Base-by-base conservation (phyloP, 92 coral and sea anemone genomes). In the Epizoanthus ramosus region DNA sequence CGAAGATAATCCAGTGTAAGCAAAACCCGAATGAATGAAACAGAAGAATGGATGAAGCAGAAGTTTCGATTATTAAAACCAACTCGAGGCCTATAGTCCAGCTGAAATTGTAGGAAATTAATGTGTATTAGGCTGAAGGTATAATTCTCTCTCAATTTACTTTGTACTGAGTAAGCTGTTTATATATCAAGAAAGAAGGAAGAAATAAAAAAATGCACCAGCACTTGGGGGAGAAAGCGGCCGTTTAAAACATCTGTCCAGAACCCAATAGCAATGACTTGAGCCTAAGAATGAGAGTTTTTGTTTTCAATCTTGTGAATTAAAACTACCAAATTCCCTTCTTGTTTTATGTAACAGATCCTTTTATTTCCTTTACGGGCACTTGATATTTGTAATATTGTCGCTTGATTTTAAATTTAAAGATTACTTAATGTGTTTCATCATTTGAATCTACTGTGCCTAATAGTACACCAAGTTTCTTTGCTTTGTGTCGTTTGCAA, bases 291-390 rank as follows among this genome's bases (percentile, higher is more conserved):
- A 37, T n/a, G 22, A 37, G 2, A 31, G 25, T 56, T 75, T 75
- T 77, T 77, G 71, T 77, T 77, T 60, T 65, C 43, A 76, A 77
- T 77, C 43, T 45, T 60, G 43, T 75, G 80, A 75, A 75, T 56
- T n/a, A 75, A 8, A 18, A 41, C 41, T 37, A 39, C 47, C 22
- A 77, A 72, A 77, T 63, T n/a, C 57, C 22, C 82, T 37, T 77
- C 82, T 77, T 77, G 69, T 77, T 61, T 69, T 41, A 37, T 21
- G 31, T 18, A 77, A 41, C 25, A 22, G 57, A 43, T 71, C 52
- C 52, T 43, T 71, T 21, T 57, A 21, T 21, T 37, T 35, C 23
- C 24, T 47, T 77, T 60, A 77, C 54, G 15, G 54, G 71, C 9
- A 59, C 72, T 67, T 31, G 72, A 19, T 41, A 33, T 63, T 61